These are phyloP conservation scores for Tragelaphus strepsiceros DNA, from an alignment of 2,113 vertebrate species.

Conservation along the genomic window DNA sequence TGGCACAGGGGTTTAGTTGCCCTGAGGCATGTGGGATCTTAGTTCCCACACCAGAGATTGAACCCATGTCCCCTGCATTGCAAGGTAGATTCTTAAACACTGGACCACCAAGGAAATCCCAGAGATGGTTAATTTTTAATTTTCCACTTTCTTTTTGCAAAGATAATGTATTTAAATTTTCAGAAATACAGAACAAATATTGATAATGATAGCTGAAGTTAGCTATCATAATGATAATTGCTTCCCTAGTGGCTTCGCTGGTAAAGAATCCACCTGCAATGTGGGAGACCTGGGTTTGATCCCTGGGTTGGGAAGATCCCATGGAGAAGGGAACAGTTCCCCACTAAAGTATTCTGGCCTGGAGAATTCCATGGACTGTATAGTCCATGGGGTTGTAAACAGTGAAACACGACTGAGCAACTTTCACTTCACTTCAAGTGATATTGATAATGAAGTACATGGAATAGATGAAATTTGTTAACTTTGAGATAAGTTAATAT, in stretches of 20 bases:
- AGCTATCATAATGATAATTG: neutral
- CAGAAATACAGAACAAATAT: neutral
- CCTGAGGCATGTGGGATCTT: neutral
- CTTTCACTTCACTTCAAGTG: neutral
- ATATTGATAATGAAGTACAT: neutral
- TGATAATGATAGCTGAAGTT: neutral
- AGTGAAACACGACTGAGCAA: neutral
- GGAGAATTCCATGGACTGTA: neutral
- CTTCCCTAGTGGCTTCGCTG: neutral
- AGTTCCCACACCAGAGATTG: neutral
- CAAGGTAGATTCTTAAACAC: neutral
- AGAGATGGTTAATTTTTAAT: neutral
- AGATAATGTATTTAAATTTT: constrained; percentile 16
- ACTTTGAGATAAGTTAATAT: neutral
- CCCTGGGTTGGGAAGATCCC: neutral
- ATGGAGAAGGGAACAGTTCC: neutral
- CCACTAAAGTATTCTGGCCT: neutral
- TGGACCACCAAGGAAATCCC: neutral
- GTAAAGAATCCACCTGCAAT: neutral
- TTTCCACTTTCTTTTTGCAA: neutral
- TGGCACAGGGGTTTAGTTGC: neutral
- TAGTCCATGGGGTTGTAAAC: neutral
- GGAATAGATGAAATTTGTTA: neutral
- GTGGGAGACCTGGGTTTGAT: neutral
- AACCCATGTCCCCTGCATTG: neutral